phyloP scores from a whole-genome alignment of 2,797 vertebrate species.

The Parauchenoglanis punctatus region DNA sequence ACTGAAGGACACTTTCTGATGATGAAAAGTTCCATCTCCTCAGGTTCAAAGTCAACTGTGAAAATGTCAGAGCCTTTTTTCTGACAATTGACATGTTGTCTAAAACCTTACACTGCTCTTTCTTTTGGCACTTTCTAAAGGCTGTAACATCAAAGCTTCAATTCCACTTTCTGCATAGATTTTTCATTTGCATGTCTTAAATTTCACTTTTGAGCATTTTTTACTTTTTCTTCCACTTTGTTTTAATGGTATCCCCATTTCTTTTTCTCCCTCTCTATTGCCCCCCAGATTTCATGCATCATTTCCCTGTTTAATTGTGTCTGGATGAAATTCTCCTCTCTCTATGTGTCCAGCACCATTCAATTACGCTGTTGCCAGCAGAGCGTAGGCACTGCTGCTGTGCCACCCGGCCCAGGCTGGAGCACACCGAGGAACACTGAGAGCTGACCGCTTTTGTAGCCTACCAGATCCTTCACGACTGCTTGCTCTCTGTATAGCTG shows the following conservation, averaged over 20 bases:
- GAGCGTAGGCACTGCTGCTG: slow-evolving; percentile 26
- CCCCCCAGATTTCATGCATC: slow-evolving; percentile 74
- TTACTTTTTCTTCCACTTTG: neutral
- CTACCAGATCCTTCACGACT: neutral
- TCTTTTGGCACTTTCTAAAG: slow-evolving; percentile 36
- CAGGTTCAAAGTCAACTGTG: slow-evolving; percentile 53
- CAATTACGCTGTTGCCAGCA: slow-evolving; percentile 70
- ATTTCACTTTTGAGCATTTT: slow-evolving; percentile 29
- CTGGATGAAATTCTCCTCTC: slow-evolving; percentile 72
- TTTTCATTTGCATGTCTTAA: slow-evolving; percentile 45
- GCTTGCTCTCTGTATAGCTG: neutral
- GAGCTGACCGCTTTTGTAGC: slow-evolving; percentile 16
- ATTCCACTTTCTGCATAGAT: slow-evolving; percentile 12
- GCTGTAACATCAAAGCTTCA: slow-evolving; percentile 42
- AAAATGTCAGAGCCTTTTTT: slow-evolving; percentile 58
- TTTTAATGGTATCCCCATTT: slow-evolving; percentile 24
- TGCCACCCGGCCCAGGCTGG: slow-evolving; percentile 19
- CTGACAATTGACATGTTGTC: slow-evolving; percentile 54
- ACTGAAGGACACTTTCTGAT: slow-evolving; percentile 55
- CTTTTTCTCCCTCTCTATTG: slow-evolving; percentile 24
- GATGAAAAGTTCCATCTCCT: slow-evolving; percentile 49
- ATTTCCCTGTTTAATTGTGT: slow-evolving; percentile 82
- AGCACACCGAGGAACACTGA: slow-evolving; percentile 13
- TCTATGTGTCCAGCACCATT: slow-evolving; percentile 66
- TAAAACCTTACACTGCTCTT: slow-evolving; percentile 52